Evolutionary conservation across 2,888 invertebrate genomes (phyloP).

Genomic region (Mesopsocus fuscifrons): DNA sequence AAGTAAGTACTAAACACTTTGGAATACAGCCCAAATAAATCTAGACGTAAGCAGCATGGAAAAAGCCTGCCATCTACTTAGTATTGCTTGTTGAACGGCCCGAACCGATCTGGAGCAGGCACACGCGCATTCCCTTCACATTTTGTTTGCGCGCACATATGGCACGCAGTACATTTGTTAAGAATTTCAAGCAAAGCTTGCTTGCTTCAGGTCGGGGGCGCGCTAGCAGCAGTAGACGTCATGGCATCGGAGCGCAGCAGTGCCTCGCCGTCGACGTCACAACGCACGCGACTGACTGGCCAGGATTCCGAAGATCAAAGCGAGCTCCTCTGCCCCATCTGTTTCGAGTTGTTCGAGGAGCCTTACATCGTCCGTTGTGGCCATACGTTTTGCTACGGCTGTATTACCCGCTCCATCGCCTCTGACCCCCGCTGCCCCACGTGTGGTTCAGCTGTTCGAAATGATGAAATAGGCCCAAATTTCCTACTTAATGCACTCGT

Average conservation of each 20-base stretch:
- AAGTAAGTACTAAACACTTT: slow-evolving; percentile 36
- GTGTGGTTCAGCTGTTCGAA: slow-evolving; percentile 51
- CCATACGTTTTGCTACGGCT: slow-evolving; percentile 76
- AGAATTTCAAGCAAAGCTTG: slow-evolving; percentile 14
- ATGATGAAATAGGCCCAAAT: slow-evolving; percentile 67
- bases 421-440: slow-evolving; percentile 57
- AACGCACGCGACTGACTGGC: slow-evolving; percentile 29
- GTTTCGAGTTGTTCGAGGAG: slow-evolving; percentile 74
- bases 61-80: too few relatives aligned
- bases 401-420: slow-evolving; percentile 50
- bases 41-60: too few relatives aligned
- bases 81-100: slow-evolving; percentile 8
- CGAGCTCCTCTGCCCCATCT: slow-evolving; percentile 55
- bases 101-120: slow-evolving; percentile 1
- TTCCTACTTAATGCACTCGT: slow-evolving; percentile 67
- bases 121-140: too few relatives aligned
- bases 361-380: slow-evolving; percentile 85
- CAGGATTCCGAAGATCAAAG: slow-evolving; percentile 45
- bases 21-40: too few relatives aligned
- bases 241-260: slow-evolving; percentile 26
- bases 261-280: slow-evolving; percentile 26
- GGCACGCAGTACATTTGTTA: too few relatives aligned
- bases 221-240: slow-evolving; percentile 13
- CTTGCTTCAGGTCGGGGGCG: slow-evolving; percentile 36
- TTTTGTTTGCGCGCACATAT: too few relatives aligned